Evolutionary conservation across 2,888 invertebrate species (phyloP).

Genomic region (Pseudococcus jackbeardsleyi): DNA sequence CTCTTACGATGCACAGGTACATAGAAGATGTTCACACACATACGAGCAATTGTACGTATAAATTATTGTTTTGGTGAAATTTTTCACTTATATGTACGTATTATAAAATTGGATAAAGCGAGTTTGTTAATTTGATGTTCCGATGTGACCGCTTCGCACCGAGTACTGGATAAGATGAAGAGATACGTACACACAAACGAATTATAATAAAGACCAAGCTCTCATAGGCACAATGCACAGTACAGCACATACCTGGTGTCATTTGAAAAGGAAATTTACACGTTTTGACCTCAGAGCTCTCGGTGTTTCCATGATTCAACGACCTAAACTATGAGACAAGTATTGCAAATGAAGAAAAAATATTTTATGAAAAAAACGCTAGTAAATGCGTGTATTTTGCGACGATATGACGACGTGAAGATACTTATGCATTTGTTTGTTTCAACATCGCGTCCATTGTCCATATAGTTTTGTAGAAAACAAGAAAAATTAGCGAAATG

Average conservation of each 20-base stretch:
- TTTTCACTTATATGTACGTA: not conserved
- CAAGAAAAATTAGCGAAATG: not conserved
- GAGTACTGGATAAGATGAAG: not conserved
- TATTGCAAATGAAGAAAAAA: not conserved
- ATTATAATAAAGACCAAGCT: conserved; percentile 5
- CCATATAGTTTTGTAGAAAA: not conserved
- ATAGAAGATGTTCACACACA: not conserved
- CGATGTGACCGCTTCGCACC: conserved; percentile 18
- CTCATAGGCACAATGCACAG: not conserved
- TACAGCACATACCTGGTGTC: not conserved
- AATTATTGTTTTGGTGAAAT: conserved; percentile 41
- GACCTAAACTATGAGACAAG: conserved; percentile 19
- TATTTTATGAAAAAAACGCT: conserved; percentile 13
- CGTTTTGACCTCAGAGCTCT: conserved; percentile 27
- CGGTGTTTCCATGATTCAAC: not conserved
- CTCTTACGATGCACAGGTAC: not conserved
- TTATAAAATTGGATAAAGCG: conserved; percentile 19
- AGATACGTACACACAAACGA: not conserved
- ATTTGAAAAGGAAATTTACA: conserved; percentile 30
- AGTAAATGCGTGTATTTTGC: not conserved
- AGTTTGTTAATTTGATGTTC: conserved; percentile 28
- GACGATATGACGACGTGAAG: not conserved
- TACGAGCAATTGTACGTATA: not conserved
- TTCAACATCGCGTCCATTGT: conserved; percentile 39
- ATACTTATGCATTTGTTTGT: conserved; percentile 10